A percentile compares a stretch with the other conserved stretches of the same genome.
phyloP scores from a whole-genome alignment of 2,888 invertebrate species.

The Neria commutata region DNA sequence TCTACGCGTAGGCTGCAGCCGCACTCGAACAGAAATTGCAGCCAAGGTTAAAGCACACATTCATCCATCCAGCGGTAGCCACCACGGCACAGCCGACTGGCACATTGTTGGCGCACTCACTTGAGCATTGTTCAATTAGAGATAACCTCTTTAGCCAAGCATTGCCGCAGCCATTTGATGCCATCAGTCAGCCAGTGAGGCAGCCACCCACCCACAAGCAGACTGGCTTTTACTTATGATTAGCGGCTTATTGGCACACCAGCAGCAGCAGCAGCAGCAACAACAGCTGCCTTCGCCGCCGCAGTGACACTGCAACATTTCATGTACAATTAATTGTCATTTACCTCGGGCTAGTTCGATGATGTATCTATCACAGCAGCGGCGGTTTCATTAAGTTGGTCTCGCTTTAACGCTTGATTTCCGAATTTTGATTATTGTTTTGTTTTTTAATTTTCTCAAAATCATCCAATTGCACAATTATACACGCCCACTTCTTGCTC shows the following conservation, averaged over 20 bases:
- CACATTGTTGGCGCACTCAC: no score
- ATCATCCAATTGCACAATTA: not conserved
- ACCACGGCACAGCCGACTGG: no score
- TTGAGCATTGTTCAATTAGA: not conserved
- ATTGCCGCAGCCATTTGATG: not conserved
- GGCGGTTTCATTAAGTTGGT: no score
- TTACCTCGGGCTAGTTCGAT: no score
- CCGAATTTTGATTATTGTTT: not conserved
- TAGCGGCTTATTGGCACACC: not conserved
- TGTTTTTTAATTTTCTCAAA: not conserved
- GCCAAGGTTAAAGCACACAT: not conserved
- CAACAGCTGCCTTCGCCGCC: no score
- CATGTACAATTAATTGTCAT: not conserved
- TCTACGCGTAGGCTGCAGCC: not conserved
- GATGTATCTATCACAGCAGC: no score
- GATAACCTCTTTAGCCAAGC: slow-evolving; percentile 5
- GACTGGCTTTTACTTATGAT: no score
- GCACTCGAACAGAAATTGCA: not conserved
- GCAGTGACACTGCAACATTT: not conserved
- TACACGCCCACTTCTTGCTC: slow-evolving; percentile 5
- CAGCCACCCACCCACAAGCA: slow-evolving; percentile 1
- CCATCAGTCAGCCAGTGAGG: no score
- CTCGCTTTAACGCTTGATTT: not conserved
- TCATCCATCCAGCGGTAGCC: not conserved
- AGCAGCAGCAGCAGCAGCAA: no score